A percentile compares a stretch with the other conserved stretches of the same genome.
Conservation (phyloP, 1,140 invertebrate species). For the Chironomus striatipennis region DNA sequence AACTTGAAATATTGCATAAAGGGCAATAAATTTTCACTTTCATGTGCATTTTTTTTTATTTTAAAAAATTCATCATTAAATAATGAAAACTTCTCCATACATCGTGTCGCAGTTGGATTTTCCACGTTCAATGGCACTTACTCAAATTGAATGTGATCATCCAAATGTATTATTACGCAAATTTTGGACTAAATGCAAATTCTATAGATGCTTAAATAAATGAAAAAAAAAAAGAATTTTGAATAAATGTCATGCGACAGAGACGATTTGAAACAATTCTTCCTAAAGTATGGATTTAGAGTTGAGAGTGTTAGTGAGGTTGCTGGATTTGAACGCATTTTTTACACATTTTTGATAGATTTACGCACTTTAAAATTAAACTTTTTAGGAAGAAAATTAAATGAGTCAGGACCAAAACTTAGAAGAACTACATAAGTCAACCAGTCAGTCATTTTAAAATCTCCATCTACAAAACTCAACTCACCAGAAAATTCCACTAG, state of each 20-base stretch:
- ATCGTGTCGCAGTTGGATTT: not conserved
- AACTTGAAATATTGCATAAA: not conserved
- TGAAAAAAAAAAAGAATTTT: not conserved
- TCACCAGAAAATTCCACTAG: not conserved
- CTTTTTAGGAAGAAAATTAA: no score
- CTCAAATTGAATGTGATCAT: not conserved
- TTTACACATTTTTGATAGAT: no score
- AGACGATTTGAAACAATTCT: no score
- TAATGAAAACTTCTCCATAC: no score
- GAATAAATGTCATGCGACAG: not conserved
- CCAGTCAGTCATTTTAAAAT: no score
- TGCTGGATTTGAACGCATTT: no score
- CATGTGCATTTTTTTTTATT: not conserved
- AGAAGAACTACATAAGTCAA: no score
- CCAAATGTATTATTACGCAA: slow-evolving; percentile 10
- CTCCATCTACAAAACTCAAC: not conserved
- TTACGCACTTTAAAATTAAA: no score
- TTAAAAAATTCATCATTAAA: no score
- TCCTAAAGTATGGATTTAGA: no score
- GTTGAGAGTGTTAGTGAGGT: no score
- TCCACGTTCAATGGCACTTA: not conserved
- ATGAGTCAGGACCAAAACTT: no score
- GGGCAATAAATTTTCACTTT: slow-evolving; percentile 3
- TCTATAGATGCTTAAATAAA: not conserved
- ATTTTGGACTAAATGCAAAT: slow-evolving; percentile 19